These are phyloP conservation scores for Mellivora capensis DNA, from an alignment of 2,113 vertebrate species.

Conservation along the genomic window DNA sequence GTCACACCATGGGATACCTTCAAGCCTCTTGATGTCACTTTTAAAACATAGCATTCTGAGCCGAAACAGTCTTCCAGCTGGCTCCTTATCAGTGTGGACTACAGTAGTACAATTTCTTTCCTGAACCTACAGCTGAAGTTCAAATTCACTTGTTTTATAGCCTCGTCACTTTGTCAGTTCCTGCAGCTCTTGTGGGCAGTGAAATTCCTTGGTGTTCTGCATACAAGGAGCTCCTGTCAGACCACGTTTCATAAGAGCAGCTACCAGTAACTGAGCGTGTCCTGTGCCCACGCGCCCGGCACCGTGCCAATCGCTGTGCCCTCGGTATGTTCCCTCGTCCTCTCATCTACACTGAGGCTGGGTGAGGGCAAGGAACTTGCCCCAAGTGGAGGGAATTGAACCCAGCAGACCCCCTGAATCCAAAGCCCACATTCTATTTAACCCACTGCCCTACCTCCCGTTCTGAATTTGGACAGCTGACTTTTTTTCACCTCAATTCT, in stretches of 20 bases:
- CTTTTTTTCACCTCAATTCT: background rate
- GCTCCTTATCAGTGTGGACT: background rate
- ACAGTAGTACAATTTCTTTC: rapidly evolving
- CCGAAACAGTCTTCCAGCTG: background rate
- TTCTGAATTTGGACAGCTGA: background rate
- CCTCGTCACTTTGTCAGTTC: background rate
- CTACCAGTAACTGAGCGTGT: rapidly evolving
- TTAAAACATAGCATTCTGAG: background rate
- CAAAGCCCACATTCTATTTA: background rate
- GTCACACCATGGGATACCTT: background rate
- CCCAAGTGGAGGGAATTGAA: background rate
- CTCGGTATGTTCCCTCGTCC: background rate
- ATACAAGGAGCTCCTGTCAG: rapidly evolving
- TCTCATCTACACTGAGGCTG: background rate
- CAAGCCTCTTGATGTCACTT: background rate
- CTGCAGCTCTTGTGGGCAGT: background rate
- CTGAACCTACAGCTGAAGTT: background rate
- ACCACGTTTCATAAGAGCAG: background rate
- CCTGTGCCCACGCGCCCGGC: background rate
- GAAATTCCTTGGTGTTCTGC: background rate
- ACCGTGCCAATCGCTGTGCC: background rate
- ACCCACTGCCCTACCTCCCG: background rate
- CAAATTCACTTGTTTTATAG: background rate
- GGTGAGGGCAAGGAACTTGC: background rate
- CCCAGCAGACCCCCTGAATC: background rate